Percentiles rank a stretch among this genome's conserved stretches.
Conservation (phyloP, 2,113 vertebrate species). For the Sisor rabdophorus region DNA sequence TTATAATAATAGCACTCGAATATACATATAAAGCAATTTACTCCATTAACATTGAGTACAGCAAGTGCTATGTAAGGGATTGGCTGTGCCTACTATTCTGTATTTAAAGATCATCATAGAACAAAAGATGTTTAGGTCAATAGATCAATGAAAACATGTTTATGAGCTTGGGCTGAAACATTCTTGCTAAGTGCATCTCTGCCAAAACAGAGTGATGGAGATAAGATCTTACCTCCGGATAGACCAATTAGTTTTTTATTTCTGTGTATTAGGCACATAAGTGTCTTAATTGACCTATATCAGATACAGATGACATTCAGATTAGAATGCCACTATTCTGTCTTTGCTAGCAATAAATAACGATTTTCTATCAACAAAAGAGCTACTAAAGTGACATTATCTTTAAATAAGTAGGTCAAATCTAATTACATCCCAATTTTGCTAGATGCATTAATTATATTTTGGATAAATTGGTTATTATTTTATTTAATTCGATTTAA, state of each 20-base stretch:
- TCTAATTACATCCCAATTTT: slow-evolving; percentile 5
- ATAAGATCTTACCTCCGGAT: slow-evolving; percentile 68
- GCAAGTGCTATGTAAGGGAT: neutral
- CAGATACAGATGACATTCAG: slow-evolving; percentile 65
- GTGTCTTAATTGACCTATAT: slow-evolving; percentile 73
- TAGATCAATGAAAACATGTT: slow-evolving; percentile 29
- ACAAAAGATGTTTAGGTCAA: neutral
- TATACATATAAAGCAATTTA: neutral
- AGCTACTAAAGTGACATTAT: slow-evolving; percentile 41
- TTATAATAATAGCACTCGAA: slow-evolving; percentile 22
- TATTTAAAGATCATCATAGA: neutral
- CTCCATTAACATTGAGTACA: neutral
- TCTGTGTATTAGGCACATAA: slow-evolving; percentile 70
- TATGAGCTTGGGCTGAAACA: slow-evolving; percentile 40
- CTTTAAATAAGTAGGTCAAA: slow-evolving; percentile 42
- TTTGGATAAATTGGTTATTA: neutral
- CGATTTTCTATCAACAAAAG: slow-evolving; percentile 32
- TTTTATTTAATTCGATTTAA: neutral
- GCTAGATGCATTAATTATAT: neutral
- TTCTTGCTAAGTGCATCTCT: slow-evolving; percentile 54
- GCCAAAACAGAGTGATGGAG: slow-evolving; percentile 58
- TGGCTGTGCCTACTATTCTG: neutral
- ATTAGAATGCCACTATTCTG: slow-evolving; percentile 60
- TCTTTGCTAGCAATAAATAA: slow-evolving; percentile 53
- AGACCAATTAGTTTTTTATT: slow-evolving; percentile 69